Percentiles rank a stretch among this genome's conserved stretches.
These are phyloP conservation scores for Diadumene lineata DNA, from an alignment of 92 coral and sea anemone genomes.

Conservation along the genomic window DNA sequence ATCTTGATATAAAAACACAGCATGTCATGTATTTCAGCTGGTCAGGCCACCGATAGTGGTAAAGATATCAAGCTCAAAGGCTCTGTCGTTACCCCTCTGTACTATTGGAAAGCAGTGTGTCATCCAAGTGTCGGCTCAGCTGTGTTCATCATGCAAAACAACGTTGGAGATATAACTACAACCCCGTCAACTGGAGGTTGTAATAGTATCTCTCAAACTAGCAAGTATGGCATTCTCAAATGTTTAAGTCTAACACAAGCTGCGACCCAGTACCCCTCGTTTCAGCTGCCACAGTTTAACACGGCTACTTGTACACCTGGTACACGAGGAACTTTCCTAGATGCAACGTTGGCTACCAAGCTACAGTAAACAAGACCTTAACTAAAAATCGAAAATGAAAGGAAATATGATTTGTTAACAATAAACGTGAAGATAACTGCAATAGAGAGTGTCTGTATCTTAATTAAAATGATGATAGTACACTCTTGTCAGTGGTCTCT, in stretches of 20 bases:
- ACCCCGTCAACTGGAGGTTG: background rate
- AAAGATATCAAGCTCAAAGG: background rate
- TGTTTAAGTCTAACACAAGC: background rate
- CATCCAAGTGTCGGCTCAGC: background rate
- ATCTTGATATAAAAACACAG: too few relatives aligned
- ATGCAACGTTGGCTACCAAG: too few relatives aligned
- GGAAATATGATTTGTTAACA: too few relatives aligned
- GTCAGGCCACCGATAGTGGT: background rate
- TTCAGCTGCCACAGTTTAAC: background rate
- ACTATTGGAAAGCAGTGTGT: conserved; percentile 4
- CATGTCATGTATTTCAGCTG: background rate
- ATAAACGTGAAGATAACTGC: too few relatives aligned
- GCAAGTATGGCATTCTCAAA: background rate
- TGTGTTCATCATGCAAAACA: background rate
- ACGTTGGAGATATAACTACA: background rate
- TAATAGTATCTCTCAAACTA: background rate
- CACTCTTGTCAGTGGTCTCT: too few relatives aligned
- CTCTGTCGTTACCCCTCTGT: background rate
- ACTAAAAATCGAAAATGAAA: too few relatives aligned
- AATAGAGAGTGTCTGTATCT: too few relatives aligned
- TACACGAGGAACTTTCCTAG: too few relatives aligned
- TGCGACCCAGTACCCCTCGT: background rate
- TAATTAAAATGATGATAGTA: too few relatives aligned
- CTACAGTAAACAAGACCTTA: too few relatives aligned
- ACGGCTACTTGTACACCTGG: background rate